Evolutionary conservation across 1,140 invertebrate genomes (phyloP), one percentile per base, ranked within the genome.

Genomic region (Heterodera carotae): DNA sequence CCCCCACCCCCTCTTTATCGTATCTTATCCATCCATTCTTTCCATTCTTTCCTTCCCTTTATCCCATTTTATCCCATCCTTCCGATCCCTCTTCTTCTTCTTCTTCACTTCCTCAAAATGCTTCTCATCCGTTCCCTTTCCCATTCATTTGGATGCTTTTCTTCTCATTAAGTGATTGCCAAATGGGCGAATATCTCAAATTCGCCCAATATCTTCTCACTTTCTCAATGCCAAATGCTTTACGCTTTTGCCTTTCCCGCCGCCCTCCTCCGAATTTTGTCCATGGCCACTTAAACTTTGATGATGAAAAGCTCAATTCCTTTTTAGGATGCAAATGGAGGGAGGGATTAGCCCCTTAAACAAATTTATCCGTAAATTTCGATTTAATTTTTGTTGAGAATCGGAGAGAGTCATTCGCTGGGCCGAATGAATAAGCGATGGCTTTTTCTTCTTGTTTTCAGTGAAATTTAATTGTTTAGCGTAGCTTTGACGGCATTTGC

Each of bases 121-220:
- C 39, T 53, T 22, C 48, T 18, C 48, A 5, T 12, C 39, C 48
- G 12, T 53, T 43, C 39, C 48, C 48, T 22, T 53, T 39, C 39
- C 39, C 48, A 53, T 53, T 53, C 48, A 53, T 53, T 53, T 15
- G 15, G 12, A 15, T 5, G 39, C 18, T 4, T 53, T 22, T 22
- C 48, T 53, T 53, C 48, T 53, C 48, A 53, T 53, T 53, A 53
- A 53, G 48, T 22, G 48, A 53, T 53, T 53, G 48, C 48, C 48
- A 53, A 53, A 53, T 53, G 7, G 48, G 48, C 0, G 15, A 22
- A 22, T 53, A 5, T 18, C 6, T 22, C 18, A 53, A 53, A 53
- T 53, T 15, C 18, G 12, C 18, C 48, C 15, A 22, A 53, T 53
- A 53, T 22, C 48, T 15, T 53, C 48, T 53, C 12, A 53, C 5